Conservation (phyloP, 2,113 vertebrate species). For the Ia io region DNA sequence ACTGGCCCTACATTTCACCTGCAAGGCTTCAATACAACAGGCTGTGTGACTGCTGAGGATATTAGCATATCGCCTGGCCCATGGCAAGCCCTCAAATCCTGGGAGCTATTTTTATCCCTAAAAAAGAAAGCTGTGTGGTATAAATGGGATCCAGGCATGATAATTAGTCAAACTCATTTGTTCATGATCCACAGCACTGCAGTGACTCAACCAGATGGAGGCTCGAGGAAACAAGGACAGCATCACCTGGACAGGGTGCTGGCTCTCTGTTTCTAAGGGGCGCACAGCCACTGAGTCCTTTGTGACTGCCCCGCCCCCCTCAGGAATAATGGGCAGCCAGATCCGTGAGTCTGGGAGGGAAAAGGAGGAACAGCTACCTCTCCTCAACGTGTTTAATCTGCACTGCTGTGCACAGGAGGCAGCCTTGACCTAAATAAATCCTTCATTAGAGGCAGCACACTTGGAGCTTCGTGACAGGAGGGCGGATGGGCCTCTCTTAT, state of each 20-base stretch:
- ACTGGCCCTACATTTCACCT: not conserved
- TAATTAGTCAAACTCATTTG: conserved; percentile 62
- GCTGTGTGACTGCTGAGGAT: not conserved
- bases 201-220: conserved; percentile 36
- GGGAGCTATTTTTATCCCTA: conserved; percentile 46
- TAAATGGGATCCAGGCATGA: conserved; percentile 32
- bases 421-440: conserved; percentile 70
- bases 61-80: not conserved
- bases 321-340: not conserved
- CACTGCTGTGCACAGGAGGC: conserved; percentile 20
- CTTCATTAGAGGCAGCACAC: not conserved
- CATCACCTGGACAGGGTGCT: fast-evolving
- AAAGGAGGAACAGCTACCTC: not conserved
- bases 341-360: not conserved
- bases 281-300: fast-evolving
- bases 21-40: not conserved
- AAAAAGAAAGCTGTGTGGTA: not conserved
- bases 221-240: not conserved
- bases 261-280: not conserved
- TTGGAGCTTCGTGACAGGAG: not conserved
- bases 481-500: not conserved
- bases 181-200: not conserved
- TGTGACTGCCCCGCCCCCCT: fast-evolving
- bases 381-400: not conserved
- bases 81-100: not conserved